Base-by-base conservation (phyloP, 2,797 vertebrate species). In the Spinibarbus caldwelli region DNA sequence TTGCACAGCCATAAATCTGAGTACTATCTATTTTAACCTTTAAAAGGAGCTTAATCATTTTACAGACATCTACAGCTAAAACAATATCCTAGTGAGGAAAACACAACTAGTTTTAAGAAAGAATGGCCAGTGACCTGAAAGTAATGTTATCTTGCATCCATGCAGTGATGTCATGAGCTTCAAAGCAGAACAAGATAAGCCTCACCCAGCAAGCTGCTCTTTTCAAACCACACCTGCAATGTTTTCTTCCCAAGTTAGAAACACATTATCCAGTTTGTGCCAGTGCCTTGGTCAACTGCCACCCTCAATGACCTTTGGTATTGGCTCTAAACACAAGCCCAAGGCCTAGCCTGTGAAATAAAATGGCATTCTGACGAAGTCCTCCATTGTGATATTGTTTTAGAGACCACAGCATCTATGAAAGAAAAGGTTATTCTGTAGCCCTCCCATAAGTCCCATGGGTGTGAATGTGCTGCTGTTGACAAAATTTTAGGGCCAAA, bases 301-400 rank as follows among this genome's bases (percentile, higher is more conserved):
- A 75, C 88, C 66, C 84, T 81, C 62, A 66, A n/a, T 86, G 90
- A 86, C 88, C 82, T 86, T 87, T 87, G 31, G 19, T 67, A 52
- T 59, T 64, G 72, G 62, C 75, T 82, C 34, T 78, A 10, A 15
- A 81, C 15, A 29, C 19, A 70, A 85, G 29, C 54, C 85, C 45
- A 79, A 45, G 49, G 64, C 66, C 80, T 52, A 57, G 71, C 64
- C 71, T 36, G 38, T 80, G 41, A 43, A 80, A 82, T 54, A 72
- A 89, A 89, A 90, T 59, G 91, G 93, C 89, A 90, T 88, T 92
- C 88, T 94, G 94, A 96, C 92, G 92, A 93, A 90, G 91, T 87
- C 86, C 91, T 94, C 92, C 7, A 90, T 94, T 94, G 93, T 94
- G 87, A 90, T 91, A 94, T 94, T 96, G 93, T 96, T 95, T 94